These are phyloP conservation scores for Hippolais icterina DNA, from an alignment of 2,113 vertebrate genomes.

Conservation along the genomic window DNA sequence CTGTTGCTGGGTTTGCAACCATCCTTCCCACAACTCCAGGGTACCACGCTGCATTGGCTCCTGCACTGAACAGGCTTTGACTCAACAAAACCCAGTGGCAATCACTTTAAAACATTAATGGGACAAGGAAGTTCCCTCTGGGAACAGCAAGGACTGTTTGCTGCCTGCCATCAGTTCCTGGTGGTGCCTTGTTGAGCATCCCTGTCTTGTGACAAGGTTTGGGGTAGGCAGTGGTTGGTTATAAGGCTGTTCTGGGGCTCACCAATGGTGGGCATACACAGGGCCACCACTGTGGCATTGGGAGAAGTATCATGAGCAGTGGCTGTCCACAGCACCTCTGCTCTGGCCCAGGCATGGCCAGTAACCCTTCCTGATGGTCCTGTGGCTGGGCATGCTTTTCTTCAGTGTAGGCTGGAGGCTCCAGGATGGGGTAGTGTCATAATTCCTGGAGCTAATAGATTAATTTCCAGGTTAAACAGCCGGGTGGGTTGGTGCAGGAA, in stretches of 20 bases:
- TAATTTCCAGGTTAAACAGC: neutral
- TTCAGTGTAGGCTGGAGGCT: neutral
- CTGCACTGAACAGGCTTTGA: fast-evolving
- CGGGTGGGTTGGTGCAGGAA: neutral
- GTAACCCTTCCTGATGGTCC: neutral
- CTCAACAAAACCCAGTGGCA: neutral
- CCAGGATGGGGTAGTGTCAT: neutral
- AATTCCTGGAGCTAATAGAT: neutral
- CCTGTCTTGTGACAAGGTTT: neutral
- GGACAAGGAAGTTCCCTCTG: neutral
- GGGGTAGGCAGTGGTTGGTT: neutral
- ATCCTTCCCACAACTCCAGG: neutral
- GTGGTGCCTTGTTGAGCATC: neutral
- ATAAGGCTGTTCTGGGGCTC: neutral
- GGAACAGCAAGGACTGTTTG: neutral
- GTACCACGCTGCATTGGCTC: fast-evolving
- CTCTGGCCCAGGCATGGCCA: neutral
- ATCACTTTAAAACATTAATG: neutral
- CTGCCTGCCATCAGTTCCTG: fast-evolving
- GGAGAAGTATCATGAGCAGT: neutral
- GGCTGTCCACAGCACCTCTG: neutral
- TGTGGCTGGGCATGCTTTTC: fast-evolving
- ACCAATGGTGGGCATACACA: fast-evolving
- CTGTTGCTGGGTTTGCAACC: neutral
- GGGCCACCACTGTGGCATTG: neutral